phyloP scores from a whole-genome alignment of 2,888 invertebrate species.

The Nebria brevicollis region DNA sequence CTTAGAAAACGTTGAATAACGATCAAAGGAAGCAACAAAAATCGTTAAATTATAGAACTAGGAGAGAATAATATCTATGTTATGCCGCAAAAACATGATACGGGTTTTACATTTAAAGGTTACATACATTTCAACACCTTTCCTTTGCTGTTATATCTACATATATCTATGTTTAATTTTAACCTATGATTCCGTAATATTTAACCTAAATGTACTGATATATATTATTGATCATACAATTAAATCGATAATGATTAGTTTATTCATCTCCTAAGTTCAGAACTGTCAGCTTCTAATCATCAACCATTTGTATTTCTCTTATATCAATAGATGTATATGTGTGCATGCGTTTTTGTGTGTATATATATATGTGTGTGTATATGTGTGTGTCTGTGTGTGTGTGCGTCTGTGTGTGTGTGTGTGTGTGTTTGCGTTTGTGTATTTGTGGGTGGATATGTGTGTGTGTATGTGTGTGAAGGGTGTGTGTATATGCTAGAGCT shows the following conservation, averaged over 20 bases:
- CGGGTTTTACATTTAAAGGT: conserved; percentile 38
- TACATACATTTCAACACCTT: conserved; percentile 44
- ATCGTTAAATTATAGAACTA: background rate
- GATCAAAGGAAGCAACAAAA: background rate
- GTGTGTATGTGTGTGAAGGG: too few species aligned
- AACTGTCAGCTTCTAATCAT: background rate
- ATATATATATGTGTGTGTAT: too few species aligned
- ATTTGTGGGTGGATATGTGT: too few species aligned
- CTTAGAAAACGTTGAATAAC: too few species aligned
- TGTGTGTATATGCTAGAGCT: too few species aligned
- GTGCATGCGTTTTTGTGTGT: too few species aligned
- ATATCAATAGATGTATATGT: background rate
- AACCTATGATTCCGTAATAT: background rate
- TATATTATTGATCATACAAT: conserved; percentile 38
- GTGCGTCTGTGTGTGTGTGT: too few species aligned
- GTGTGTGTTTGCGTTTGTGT: too few species aligned
- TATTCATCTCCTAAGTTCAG: background rate
- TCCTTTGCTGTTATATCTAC: conserved; percentile 16
- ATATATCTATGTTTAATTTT: background rate
- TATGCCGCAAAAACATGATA: conserved; percentile 19
- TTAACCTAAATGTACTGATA: conserved; percentile 35
- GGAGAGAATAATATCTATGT: background rate
- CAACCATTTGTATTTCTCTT: background rate
- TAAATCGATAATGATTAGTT: conserved; percentile 3
- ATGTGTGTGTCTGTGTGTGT: too few species aligned